Percentiles rank a stretch among this genome's conserved stretches.
These are phyloP conservation scores for Phocides pigmalion DNA, from an alignment of 1,140 invertebrate genomes.

Conservation along the genomic window DNA sequence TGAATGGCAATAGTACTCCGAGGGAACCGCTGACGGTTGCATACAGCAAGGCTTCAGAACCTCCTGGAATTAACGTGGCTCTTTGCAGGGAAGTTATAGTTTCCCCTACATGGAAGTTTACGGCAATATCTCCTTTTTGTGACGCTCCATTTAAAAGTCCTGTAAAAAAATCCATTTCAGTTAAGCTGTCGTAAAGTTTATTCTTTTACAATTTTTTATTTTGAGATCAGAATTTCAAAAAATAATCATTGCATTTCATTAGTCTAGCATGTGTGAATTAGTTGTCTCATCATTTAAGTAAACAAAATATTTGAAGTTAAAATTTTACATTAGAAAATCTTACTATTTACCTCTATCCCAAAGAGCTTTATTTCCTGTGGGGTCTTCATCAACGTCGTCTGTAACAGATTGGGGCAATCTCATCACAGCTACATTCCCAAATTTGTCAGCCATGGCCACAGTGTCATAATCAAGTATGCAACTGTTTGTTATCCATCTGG, in stretches of 20 bases:
- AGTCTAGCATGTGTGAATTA: constrained; percentile 82
- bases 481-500: constrained; percentile 96
- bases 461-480: constrained; percentile 98
- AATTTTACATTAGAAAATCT: neutral
- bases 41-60: constrained; percentile 97
- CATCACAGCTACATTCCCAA: constrained; percentile 98
- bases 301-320: neutral
- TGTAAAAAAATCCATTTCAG: constrained; percentile 34
- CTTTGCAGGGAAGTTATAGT: constrained; percentile 95
- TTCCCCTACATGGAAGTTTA: constrained; percentile 98
- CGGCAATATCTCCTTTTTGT: constrained; percentile 97
- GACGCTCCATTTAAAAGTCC: constrained; percentile 97
- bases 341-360: constrained; percentile 94
- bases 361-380: constrained; percentile 98
- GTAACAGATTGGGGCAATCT: constrained; percentile 94
- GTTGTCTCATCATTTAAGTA: constrained; percentile 64
- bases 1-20: constrained; percentile 98
- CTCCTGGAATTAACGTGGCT: constrained; percentile 98
- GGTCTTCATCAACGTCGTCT: constrained; percentile 99
- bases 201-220: neutral
- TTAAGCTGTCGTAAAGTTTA: neutral
- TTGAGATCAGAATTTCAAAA: constrained; percentile 42
- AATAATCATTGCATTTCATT: constrained; percentile 69
- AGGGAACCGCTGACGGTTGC: constrained; percentile 97
- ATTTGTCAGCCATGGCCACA: constrained; percentile 98